Conservation (phyloP, 1,140 invertebrate genomes). For the Luehdorfia chinensis region DNA sequence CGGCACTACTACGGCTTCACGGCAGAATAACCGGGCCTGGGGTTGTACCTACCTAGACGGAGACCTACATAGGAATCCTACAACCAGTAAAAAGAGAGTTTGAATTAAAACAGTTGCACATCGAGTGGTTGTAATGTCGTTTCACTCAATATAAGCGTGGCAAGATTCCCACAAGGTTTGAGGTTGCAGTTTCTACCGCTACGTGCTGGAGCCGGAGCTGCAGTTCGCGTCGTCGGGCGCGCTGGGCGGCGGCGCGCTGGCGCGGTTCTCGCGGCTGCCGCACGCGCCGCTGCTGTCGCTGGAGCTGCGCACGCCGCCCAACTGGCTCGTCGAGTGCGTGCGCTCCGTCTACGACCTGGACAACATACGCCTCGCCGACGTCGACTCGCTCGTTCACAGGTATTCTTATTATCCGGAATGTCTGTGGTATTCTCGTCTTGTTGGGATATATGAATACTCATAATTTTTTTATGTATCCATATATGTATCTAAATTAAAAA, state of each 20-base stretch:
- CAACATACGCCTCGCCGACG: constrained; percentile 95
- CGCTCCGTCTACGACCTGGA: constrained; percentile 97
- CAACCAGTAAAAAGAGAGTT: too few species aligned
- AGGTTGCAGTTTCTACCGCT: constrained; percentile 93
- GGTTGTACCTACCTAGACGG: too few species aligned
- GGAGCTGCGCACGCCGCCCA: constrained; percentile 97
- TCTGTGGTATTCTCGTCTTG: not conserved
- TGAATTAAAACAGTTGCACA: too few species aligned
- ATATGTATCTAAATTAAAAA: too few species aligned
- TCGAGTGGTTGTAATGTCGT: too few species aligned
- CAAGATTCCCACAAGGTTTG: too few species aligned
- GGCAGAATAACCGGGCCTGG: too few species aligned
- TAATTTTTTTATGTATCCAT: not conserved
- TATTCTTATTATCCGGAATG: constrained; percentile 34
- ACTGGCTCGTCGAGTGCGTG: constrained; percentile 98
- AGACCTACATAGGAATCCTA: too few species aligned
- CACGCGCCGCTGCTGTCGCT: constrained; percentile 95
- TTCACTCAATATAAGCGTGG: too few species aligned
- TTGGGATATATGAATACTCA: too few species aligned
- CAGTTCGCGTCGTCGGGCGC: constrained; percentile 85
- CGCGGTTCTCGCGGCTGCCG: constrained; percentile 93
- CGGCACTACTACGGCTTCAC: too few species aligned
- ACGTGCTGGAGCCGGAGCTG: constrained; percentile 94
- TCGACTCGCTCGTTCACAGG: constrained; percentile 85
- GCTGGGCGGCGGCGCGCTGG: constrained; percentile 83